phyloP scores from a whole-genome alignment of 2,888 invertebrate species.

The Cartodere bifasciata region DNA sequence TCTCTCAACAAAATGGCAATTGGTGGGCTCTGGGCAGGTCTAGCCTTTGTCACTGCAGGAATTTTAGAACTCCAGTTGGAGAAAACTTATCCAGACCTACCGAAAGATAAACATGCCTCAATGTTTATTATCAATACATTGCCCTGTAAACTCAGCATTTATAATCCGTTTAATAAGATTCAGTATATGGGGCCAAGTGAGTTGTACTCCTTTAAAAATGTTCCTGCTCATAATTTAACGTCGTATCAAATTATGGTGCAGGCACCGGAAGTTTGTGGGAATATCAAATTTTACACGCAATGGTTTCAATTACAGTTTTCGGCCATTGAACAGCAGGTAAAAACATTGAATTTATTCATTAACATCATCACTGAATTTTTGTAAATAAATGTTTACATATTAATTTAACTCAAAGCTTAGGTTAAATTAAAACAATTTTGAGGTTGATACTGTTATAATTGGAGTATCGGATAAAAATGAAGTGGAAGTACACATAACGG shows the following conservation, averaged over 20 bases:
- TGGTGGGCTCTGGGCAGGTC: slow-evolving; percentile 54
- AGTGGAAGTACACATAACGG: slow-evolving; percentile 40
- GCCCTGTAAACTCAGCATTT: slow-evolving; percentile 40
- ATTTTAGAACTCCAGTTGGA: slow-evolving; percentile 46
- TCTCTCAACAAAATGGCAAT: slow-evolving; percentile 64
- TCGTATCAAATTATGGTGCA: slow-evolving; percentile 27
- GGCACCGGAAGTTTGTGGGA: slow-evolving; percentile 28
- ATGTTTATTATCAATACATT: slow-evolving; percentile 51
- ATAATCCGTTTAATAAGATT: slow-evolving; percentile 24
- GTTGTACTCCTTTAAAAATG: slow-evolving; percentile 27
- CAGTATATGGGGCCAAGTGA: slow-evolving; percentile 25
- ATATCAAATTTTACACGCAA: slow-evolving; percentile 23
- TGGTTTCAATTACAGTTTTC: slow-evolving; percentile 21
- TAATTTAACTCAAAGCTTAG: too few species aligned
- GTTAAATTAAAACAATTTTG: too few species aligned
- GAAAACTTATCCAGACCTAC: slow-evolving; percentile 34
- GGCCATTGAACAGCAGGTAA: slow-evolving; percentile 28
- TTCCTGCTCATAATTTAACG: slow-evolving; percentile 27
- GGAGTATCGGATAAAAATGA: slow-evolving; percentile 30
- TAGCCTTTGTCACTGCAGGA: slow-evolving; percentile 49
- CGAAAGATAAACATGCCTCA: slow-evolving; percentile 34
- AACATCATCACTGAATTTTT: too few species aligned
- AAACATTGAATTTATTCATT: too few species aligned
- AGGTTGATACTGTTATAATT: slow-evolving; percentile 34
- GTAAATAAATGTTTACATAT: too few species aligned